Conservation (phyloP, 2,888 invertebrate genomes). For the Hydraecia micacea region DNA sequence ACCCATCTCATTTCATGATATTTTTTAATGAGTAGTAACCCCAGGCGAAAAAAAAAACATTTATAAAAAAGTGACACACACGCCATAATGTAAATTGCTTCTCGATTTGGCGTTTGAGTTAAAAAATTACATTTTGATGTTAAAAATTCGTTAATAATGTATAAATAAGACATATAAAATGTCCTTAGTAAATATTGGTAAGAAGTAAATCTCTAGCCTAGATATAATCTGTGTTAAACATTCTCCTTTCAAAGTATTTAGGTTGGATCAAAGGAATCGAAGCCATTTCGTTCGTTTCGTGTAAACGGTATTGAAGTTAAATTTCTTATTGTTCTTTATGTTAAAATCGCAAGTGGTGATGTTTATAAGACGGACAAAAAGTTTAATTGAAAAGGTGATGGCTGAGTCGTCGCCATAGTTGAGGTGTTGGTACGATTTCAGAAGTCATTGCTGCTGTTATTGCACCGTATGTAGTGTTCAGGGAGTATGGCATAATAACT, state of each 20-base stretch:
- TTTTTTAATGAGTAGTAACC: constrained; percentile 57
- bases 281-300: constrained; percentile 86
- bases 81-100: constrained; percentile 90
- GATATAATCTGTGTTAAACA: constrained; percentile 67
- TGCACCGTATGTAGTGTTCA: constrained; percentile 82
- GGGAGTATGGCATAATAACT: constrained; percentile 82
- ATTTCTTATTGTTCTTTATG: constrained; percentile 70
- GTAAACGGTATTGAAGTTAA: constrained; percentile 76
- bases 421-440: constrained; percentile 82
- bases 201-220: constrained; percentile 74
- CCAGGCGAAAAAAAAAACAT: constrained; percentile 77
- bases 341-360: constrained; percentile 64
- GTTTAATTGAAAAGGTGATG: constrained; percentile 74
- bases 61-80: constrained; percentile 89
- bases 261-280: constrained; percentile 87
- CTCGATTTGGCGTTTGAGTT: constrained; percentile 89
- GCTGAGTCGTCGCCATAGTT: constrained; percentile 85
- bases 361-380: constrained; percentile 66
- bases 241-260: constrained; percentile 78
- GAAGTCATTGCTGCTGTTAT: constrained; percentile 83
- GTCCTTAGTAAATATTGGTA: constrained; percentile 87
- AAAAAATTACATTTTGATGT: constrained; percentile 84
- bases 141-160: constrained; percentile 79
- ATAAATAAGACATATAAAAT: constrained; percentile 85
- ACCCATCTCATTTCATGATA: background rate